These are phyloP conservation scores for Muscidifurax raptorellus DNA, from an alignment of 1,140 invertebrate genomes.

Conservation along the genomic window DNA sequence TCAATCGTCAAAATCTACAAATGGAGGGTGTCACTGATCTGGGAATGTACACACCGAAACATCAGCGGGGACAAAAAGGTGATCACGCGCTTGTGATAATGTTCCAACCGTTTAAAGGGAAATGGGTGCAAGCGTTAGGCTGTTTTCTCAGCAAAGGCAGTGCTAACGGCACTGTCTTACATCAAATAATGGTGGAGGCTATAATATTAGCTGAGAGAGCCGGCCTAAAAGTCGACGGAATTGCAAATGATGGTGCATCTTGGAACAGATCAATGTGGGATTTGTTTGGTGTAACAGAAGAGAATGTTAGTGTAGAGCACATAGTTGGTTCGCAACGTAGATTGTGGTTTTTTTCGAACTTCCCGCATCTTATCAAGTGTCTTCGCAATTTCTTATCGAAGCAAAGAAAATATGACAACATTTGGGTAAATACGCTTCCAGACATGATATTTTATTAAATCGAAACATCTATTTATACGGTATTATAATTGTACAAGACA, in stretches of 20 bases:
- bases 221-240: constrained; percentile 51
- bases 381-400: constrained; percentile 47
- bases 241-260: constrained; percentile 53
- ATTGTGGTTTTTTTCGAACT: constrained; percentile 55
- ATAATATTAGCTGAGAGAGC: constrained; percentile 53
- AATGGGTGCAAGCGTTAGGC: too few species aligned
- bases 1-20: constrained; percentile 42
- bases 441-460: too few species aligned
- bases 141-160: constrained; percentile 58
- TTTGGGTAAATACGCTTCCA: constrained; percentile 3
- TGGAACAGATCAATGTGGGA: constrained; percentile 57
- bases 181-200: constrained; percentile 58
- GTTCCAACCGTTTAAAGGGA: constrained; percentile 63
- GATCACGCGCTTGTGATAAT: constrained; percentile 62
- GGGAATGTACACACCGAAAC: constrained; percentile 56
- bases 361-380: constrained; percentile 51
- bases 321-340: constrained; percentile 37
- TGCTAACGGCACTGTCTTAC: constrained; percentile 54
- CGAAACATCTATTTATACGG: too few species aligned
- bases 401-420: background rate
- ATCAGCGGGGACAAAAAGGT: constrained; percentile 53
- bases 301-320: constrained; percentile 38
- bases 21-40: constrained; percentile 56
- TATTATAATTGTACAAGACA: too few species aligned
- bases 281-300: constrained; percentile 45